Evolutionary conservation across 2,797 vertebrate genomes (phyloP).

Genomic region (Enteromius viviparus): DNA sequence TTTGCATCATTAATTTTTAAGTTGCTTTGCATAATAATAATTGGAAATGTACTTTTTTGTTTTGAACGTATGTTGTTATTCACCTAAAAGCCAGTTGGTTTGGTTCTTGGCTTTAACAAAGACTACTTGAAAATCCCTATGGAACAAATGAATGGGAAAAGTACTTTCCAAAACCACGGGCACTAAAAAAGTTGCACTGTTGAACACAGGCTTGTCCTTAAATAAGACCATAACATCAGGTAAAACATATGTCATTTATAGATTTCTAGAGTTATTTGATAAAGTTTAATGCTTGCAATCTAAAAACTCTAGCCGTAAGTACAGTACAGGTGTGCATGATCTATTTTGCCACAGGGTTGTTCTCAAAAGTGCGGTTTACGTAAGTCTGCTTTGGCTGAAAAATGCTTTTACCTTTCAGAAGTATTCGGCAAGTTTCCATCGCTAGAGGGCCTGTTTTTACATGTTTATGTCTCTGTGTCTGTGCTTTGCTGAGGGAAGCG

Average conservation of each 20-base stretch:
- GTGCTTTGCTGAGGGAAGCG: neutral
- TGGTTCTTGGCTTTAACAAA: neutral
- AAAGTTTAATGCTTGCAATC: neutral
- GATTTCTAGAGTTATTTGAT: neutral
- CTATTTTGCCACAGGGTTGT: slow-evolving; percentile 7
- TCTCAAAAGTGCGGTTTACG: neutral
- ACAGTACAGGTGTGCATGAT: neutral
- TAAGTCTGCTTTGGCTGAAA: neutral
- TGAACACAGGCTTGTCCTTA: neutral
- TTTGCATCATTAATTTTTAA: neutral
- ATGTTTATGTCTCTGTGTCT: slow-evolving; percentile 19
- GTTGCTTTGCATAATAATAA: neutral
- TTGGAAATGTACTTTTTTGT: neutral
- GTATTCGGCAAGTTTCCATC: slow-evolving; percentile 12
- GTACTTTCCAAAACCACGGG: neutral
- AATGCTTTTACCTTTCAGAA: neutral
- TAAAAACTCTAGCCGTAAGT: neutral
- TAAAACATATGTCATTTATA: neutral
- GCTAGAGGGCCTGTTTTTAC: slow-evolving; percentile 37
- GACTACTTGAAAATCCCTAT: neutral
- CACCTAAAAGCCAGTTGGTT: neutral
- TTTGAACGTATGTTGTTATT: neutral
- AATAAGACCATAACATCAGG: neutral
- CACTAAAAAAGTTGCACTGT: neutral
- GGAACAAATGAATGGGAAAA: neutral